These are phyloP conservation scores for Agriotes lineatus DNA, from an alignment of 2,888 invertebrate species.

Conservation along the genomic window DNA sequence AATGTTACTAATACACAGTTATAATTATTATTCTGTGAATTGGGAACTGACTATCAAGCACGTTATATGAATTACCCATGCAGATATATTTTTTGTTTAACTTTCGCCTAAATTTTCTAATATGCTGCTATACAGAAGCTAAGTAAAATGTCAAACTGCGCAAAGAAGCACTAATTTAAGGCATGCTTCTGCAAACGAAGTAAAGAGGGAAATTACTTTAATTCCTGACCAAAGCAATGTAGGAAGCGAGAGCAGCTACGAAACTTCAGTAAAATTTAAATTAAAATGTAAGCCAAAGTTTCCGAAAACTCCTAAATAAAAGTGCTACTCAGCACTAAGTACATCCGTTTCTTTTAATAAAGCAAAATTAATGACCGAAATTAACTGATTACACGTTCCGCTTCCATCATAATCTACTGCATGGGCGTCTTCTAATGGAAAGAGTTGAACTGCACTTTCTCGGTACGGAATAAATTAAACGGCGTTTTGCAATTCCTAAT, in stretches of 20 bases:
- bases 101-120: too few relatives aligned
- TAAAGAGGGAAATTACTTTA: too few relatives aligned
- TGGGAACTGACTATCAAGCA: too few relatives aligned
- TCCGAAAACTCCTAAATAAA: background rate
- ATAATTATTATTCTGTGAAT: too few relatives aligned
- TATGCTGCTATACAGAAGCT: too few relatives aligned
- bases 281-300: background rate
- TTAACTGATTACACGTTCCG: conserved; percentile 4
- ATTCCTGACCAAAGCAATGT: too few relatives aligned
- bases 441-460: conserved; percentile 25
- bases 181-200: too few relatives aligned
- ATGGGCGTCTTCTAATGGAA: conserved; percentile 9
- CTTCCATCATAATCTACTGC: background rate
- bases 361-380: background rate
- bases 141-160: too few relatives aligned
- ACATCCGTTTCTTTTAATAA: background rate
- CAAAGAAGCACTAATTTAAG: too few relatives aligned
- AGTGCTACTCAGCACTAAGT: background rate
- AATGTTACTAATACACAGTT: too few relatives aligned
- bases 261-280: background rate
- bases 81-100: too few relatives aligned
- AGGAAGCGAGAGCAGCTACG: background rate
- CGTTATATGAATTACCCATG: too few relatives aligned
- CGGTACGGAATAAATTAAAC: conserved; percentile 30
- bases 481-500: conserved; percentile 34